Base-by-base conservation (phyloP, 2,888 invertebrate genomes). In the Platypus cylindrus region DNA sequence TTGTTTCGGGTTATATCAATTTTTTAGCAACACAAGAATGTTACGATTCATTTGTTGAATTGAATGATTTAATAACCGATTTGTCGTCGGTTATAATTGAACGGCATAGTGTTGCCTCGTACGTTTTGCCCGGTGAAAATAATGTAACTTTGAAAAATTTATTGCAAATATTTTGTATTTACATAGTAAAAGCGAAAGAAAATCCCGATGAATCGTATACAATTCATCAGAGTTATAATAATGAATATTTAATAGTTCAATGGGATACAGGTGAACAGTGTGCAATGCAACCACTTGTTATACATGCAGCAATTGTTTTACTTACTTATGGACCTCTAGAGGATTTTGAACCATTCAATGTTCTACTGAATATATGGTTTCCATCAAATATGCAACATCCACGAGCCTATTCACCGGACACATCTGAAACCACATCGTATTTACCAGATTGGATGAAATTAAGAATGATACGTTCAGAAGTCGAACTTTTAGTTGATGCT, bases 381-480 rank as follows among this genome's bases (percentile, higher is more conserved):
- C 83, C 84, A 0, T 58, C 65, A 15, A 73, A 76, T 24, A 67
- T 68, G 36, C 75, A 77, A 33, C 75, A 78, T 13, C 90, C 91
- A 0, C 74, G 75, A 48, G 85, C 84, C 0, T 87, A 75, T 51
- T 66, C 82, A 20, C 74, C 82, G 11, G 78, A 83, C 50, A 79
- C 86, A 2, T 75, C 77, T 4, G 87, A 89, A 55, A 84, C 85
- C 54, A 80, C 84, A 3, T 63, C 76, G 20, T 70, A 93, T 37
- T 72, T 90, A 44, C 93, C 94, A 1, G 93, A 93, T 63, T 94
- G 93, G 93, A 66, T 94, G 51, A 83, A 90, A 49, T 65, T 91
- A 25, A 73, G 84, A 53, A 85, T 94, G 78, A 86, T 89, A 65
- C 40, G 55, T 23, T 86, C 89, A 0, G 79, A 79, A 23, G 80